Base-by-base conservation (phyloP, 2,888 invertebrate genomes). In the Hypselothyrea guttata region DNA sequence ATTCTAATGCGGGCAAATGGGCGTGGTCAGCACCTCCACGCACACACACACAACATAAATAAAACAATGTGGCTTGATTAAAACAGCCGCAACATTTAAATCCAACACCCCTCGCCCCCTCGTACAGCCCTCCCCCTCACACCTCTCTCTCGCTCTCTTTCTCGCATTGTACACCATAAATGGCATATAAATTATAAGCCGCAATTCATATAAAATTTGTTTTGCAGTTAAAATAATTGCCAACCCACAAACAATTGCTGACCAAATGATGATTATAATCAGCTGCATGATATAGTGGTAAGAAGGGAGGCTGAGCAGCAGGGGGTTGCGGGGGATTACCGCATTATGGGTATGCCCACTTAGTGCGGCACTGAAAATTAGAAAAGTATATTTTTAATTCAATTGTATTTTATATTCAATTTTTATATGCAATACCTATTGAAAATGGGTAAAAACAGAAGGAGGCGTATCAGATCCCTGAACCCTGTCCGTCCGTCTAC, bases 41-140 rank as follows among this genome's bases (percentile, higher is more conserved):
- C 5, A 12, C 8, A 48, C 35, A 12, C 18, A 28, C 12, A 31
- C 38, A 55, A 31, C 51, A 60, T 60, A 48, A 65, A 66, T 55
- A 54, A 47, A 55, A 33, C 46, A 31, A 75, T 75, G 65, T 57
- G 53, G 65, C 71, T 77, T 75, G 68, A 77, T 75, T 77, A 71
- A 75, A 75, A 71, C 57, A 71, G 75, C 71, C 78, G 56, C 75
- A 75, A 65, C 64, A 71, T 71, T 75, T 59, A 61, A 71, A 60
- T 55, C 28, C 42, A 9, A 46, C 42, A 51, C 12, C 15, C 28
- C 41, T 31, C 30, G 35, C 40, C 40, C 13, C 31, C 44, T 13
- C 41, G 11, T 13, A 54, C 22, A 22, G 35, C 45, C 1, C 2
- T 11, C 1, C 8, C 4, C 8, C 45, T 33, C 16, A 52, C 15